Conservation (phyloP, 2,113 vertebrate genomes). For the Menura novaehollandiae region DNA sequence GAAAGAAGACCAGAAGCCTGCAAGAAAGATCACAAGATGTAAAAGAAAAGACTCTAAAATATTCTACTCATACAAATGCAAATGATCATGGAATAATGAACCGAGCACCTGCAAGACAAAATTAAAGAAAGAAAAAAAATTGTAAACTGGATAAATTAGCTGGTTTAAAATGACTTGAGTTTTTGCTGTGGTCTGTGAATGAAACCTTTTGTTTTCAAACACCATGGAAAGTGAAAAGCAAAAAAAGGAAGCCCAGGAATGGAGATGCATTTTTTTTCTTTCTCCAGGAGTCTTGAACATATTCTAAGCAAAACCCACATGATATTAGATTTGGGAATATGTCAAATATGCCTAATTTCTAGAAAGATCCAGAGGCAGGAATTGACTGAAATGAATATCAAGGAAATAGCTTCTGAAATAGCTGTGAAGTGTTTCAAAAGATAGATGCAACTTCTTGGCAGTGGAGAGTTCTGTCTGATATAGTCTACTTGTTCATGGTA, state of each 20-base stretch:
- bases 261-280: not conserved
- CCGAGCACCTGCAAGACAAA: not conserved
- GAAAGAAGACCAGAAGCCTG: not conserved
- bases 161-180: not conserved
- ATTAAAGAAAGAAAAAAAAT: not conserved
- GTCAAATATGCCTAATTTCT: not conserved
- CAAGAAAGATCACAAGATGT: conserved; percentile 29
- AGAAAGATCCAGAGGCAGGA: not conserved
- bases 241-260: not conserved
- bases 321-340: not conserved
- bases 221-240: not conserved
- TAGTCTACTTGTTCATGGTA: not conserved
- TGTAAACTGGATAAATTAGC: not conserved
- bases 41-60: conserved; percentile 21
- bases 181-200: not conserved
- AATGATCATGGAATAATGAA: conserved; percentile 15
- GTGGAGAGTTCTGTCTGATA: not conserved
- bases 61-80: conserved; percentile 35
- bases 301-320: not conserved
- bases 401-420: not conserved
- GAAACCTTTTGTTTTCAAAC: not conserved
- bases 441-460: not conserved
- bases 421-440: not conserved
- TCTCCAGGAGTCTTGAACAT: not conserved
- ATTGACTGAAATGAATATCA: not conserved